phyloP scores from a whole-genome alignment of 2,888 invertebrate genomes.

The Leucoma salicis region DNA sequence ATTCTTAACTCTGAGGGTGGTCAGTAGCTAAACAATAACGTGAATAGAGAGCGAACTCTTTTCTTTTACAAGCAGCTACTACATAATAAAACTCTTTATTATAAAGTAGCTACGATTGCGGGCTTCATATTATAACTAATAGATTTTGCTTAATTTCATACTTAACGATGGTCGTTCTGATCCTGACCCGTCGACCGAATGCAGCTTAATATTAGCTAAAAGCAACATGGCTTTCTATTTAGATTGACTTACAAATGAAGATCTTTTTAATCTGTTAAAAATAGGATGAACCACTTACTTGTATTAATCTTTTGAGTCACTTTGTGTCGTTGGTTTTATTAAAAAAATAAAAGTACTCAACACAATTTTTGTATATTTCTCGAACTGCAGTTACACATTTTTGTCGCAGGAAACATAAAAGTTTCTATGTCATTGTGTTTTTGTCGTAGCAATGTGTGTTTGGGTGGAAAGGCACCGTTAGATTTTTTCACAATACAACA shows the following conservation, averaged over 20 bases:
- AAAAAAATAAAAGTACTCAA: no score
- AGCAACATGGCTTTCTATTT: no score
- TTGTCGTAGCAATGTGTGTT: slow-evolving; percentile 73
- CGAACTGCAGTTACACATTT: slow-evolving; percentile 48
- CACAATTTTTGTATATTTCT: slow-evolving; percentile 32
- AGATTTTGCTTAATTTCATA: no score
- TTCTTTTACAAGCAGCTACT: slow-evolving; percentile 65
- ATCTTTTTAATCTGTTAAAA: no score
- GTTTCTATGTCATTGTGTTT: slow-evolving; percentile 73
- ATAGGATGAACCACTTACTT: no score
- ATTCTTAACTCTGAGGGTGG: slow-evolving; percentile 55
- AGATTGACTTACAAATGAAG: no score
- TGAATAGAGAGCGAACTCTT: slow-evolving; percentile 49
- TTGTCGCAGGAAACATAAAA: slow-evolving; percentile 67
- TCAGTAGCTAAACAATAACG: slow-evolving; percentile 44
- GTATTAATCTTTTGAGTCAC: no score
- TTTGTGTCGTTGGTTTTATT: no score
- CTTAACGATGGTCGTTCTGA: no score
- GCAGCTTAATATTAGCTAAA: no score
- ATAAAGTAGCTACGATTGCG: slow-evolving; percentile 32
- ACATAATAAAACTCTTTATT: slow-evolving; percentile 64
- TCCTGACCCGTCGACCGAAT: no score
- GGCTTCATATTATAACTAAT: slow-evolving; percentile 9
- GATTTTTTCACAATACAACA: slow-evolving; percentile 55
- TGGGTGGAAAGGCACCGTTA: slow-evolving; percentile 72